Base-by-base conservation (phyloP, 2,113 vertebrate genomes). In the Argyrosomus japonicus region DNA sequence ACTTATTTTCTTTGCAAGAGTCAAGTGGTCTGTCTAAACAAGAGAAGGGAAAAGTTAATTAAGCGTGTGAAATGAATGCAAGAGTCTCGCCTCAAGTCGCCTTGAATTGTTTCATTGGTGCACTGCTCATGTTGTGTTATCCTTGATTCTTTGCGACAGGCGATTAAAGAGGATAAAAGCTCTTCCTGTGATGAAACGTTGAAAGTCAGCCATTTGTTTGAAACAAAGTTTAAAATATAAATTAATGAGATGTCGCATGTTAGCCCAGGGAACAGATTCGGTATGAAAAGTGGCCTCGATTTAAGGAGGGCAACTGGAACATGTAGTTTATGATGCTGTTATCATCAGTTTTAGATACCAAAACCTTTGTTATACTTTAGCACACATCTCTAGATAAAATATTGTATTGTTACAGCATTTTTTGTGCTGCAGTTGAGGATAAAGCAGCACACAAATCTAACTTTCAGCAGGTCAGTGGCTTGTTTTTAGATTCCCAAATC, bases 121-220 rank as follows among this genome's bases (percentile, higher is more conserved):
- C 48, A 48, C 50, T 48, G 1, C 43, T 71, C 27, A 18, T 47
- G 47, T 21, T 7, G 40, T 18, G 40, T 43, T 8, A 47, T 51
- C 12, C 13, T 27, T 23, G 27, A 50, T n/a, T 23, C 7, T 2
- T 21, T 48, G 57, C 65, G 76, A n/a, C 29, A n/a, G 40, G 4
- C 53, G 25, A 75, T 54, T 70, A 36, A 62, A 54, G 64, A 70
- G 69, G n/a, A 64, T 61, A 68, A 62, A 45, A 40, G 18, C 17
- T 62, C 18, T 2, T 21, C 23, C 5, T 36, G 68, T 68, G 17
- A 76, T 29, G 14, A 68, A 7, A 25, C n/a, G 45, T 13, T 67
- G 4, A 60, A 3, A 57, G 50, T 23, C 14, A 14, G n/a, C 32
- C 47, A n/a, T 75, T 45, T 48, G 54, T 74, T 61, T 54, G 11